Evolutionary conservation across 2,113 vertebrate genomes (phyloP).

Genomic region (Trematocara stigmaticum): DNA sequence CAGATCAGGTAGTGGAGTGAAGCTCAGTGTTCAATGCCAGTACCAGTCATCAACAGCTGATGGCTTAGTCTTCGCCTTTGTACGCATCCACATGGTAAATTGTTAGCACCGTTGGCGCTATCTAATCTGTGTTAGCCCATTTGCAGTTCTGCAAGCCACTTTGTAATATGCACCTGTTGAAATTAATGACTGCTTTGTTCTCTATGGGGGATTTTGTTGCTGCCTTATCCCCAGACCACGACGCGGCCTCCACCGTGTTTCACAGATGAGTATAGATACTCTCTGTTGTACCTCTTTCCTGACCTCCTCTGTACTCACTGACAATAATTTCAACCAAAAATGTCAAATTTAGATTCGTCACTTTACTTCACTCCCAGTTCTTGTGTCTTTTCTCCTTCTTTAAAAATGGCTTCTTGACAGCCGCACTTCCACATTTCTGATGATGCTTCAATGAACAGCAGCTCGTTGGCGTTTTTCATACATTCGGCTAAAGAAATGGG

Average conservation of each 20-base stretch:
- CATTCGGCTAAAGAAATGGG: neutral
- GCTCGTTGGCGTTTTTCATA: neutral
- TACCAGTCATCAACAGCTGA: neutral
- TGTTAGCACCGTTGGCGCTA: neutral
- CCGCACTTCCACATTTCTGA: neutral
- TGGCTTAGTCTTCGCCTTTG: neutral
- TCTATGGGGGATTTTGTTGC: neutral
- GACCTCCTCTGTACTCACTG: neutral
- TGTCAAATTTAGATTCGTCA: neutral
- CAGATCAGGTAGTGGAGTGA: neutral
- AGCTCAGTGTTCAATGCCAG: neutral
- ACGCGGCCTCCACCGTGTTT: neutral
- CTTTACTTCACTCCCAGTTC: neutral
- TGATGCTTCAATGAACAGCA: neutral
- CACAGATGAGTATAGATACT: rapidly evolving
- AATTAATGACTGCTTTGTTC: too few species aligned
- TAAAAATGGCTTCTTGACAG: neutral
- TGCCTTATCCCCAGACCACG: neutral
- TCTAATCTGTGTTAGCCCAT: neutral
- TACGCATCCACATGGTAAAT: neutral
- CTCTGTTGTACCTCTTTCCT: neutral
- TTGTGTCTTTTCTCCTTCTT: neutral
- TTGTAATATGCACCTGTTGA: neutral
- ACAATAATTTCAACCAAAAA: neutral
- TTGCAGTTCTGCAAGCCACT: neutral